A percentile compares a stretch with the other conserved stretches of the same genome.
Evolutionary conservation across 2,797 vertebrate genomes (phyloP).

Genomic region (Botia kubotai): DNA sequence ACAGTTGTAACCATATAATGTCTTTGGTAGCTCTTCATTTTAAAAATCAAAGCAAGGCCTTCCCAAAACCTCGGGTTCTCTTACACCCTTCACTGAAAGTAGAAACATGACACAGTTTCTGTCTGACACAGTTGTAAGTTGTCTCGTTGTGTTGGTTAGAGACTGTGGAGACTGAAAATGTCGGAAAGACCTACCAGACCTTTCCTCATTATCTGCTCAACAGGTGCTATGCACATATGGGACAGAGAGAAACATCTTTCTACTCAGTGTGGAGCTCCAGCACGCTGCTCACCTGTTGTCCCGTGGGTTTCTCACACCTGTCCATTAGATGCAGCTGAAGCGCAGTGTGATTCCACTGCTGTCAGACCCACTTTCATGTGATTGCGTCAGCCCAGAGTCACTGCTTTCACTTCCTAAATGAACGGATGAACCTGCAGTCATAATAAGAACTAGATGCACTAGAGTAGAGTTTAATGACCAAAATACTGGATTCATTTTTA

Average conservation of each 20-base stretch:
- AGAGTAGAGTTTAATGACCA: background rate
- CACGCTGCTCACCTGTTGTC: conserved; percentile 42
- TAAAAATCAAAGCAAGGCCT: conserved; percentile 6
- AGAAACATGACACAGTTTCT: conserved; percentile 31
- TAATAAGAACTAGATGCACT: conserved; percentile 1
- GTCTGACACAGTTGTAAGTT: conserved; percentile 18
- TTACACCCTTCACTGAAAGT: conserved; percentile 1
- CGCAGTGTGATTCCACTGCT: conserved; percentile 18
- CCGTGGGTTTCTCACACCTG: conserved; percentile 21
- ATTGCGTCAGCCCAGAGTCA: conserved; percentile 38
- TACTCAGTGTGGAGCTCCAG: conserved; percentile 14
- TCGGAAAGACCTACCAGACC: conserved; percentile 30
- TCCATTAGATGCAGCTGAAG: conserved; percentile 32
- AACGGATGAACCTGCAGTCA: conserved; percentile 5
- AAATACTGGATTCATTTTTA: background rate
- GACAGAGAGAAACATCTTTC: conserved; percentile 11
- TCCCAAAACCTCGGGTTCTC: conserved; percentile 14
- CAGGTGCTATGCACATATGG: conserved; percentile 36
- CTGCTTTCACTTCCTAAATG: conserved; percentile 12
- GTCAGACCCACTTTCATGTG: conserved; percentile 45
- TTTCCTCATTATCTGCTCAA: conserved; percentile 43
- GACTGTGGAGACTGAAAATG: background rate
- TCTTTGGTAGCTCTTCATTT: conserved; percentile 17
- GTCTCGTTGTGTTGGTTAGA: conserved; percentile 7
- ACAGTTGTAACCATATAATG: background rate